These are phyloP conservation scores for Ditylenchus weischeri DNA, from an alignment of 2,888 invertebrate species.

Conservation along the genomic window DNA sequence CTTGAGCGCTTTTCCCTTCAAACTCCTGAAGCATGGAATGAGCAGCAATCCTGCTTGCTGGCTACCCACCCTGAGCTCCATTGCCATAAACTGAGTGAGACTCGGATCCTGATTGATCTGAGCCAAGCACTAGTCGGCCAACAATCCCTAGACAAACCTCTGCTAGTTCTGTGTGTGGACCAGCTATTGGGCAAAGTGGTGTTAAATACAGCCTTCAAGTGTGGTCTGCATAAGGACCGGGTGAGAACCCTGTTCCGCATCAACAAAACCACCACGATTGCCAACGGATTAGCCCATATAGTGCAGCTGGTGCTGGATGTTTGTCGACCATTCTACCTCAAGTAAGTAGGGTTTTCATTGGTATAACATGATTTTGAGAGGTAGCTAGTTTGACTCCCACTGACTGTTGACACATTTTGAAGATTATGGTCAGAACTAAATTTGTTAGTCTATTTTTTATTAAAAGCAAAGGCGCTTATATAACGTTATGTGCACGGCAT, in stretches of 20 bases:
- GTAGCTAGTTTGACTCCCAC: no score
- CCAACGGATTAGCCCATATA: neutral
- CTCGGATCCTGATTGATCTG: conserved; percentile 4
- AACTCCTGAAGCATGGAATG: neutral
- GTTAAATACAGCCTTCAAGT: conserved; percentile 6
- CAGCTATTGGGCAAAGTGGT: conserved; percentile 1
- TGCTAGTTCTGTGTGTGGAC: neutral
- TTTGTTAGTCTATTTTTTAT: no score
- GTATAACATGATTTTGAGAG: no score
- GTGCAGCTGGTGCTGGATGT: neutral
- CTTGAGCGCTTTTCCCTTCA: neutral
- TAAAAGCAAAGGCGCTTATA: no score
- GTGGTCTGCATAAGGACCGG: neutral
- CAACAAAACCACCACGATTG: neutral
- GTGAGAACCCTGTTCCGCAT: neutral
- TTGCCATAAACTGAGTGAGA: neutral
- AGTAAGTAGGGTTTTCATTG: neutral
- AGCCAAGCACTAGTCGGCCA: neutral
- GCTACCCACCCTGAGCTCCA: neutral
- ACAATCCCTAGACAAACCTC: no score
- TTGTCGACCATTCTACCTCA: neutral
- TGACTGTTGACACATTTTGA: no score
- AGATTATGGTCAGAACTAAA: no score
- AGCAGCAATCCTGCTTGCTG: neutral
- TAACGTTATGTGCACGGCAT: no score